Percentiles rank a stretch among this genome's conserved stretches.
These are phyloP conservation scores for Myrmecobius fasciatus DNA, from an alignment of 2,113 vertebrate genomes.

Conservation along the genomic window DNA sequence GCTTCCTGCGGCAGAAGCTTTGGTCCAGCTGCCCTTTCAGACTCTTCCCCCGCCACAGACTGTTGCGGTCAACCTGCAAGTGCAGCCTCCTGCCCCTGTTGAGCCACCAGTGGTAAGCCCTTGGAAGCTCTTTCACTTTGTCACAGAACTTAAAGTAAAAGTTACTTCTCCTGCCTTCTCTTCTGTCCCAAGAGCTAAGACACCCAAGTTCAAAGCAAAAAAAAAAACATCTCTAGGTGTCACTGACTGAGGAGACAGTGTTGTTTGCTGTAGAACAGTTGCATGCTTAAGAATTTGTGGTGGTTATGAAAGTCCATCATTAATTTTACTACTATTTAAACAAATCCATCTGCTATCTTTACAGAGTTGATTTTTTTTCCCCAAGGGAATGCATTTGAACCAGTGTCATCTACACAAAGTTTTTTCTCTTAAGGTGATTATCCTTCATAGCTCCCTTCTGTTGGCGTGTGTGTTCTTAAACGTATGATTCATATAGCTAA, in stretches of 20 bases:
- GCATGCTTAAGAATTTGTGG: constrained; percentile 79
- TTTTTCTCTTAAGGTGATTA: constrained; percentile 80
- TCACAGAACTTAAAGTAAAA: constrained; percentile 69
- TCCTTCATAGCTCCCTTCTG: constrained; percentile 73
- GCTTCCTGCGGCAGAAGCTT: constrained; percentile 90
- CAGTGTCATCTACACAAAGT: constrained; percentile 80
- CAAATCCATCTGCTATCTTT: constrained; percentile 81
- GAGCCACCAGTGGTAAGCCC: constrained; percentile 89
- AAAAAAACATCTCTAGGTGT: constrained; percentile 64
- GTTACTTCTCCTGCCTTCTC: constrained; percentile 45
- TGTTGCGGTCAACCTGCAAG: constrained; percentile 94
- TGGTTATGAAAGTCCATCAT: constrained; percentile 78
- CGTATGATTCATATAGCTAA: constrained; percentile 72
- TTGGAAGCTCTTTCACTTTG: constrained; percentile 77
- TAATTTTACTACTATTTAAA: constrained; percentile 83
- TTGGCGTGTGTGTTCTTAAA: constrained; percentile 76
- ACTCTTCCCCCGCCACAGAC: constrained; percentile 93
- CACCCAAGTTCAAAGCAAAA: constrained; percentile 10
- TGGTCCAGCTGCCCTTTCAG: constrained; percentile 94
- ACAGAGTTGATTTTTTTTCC: constrained; percentile 82
- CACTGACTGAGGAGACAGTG: constrained; percentile 55
- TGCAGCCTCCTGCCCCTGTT: constrained; percentile 86
- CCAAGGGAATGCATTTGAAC: constrained; percentile 82
- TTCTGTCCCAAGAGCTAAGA: constrained; percentile 47
- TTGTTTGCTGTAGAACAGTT: constrained; percentile 71